Conservation (phyloP, 2,888 invertebrate species). For the Vanessa cardui region DNA sequence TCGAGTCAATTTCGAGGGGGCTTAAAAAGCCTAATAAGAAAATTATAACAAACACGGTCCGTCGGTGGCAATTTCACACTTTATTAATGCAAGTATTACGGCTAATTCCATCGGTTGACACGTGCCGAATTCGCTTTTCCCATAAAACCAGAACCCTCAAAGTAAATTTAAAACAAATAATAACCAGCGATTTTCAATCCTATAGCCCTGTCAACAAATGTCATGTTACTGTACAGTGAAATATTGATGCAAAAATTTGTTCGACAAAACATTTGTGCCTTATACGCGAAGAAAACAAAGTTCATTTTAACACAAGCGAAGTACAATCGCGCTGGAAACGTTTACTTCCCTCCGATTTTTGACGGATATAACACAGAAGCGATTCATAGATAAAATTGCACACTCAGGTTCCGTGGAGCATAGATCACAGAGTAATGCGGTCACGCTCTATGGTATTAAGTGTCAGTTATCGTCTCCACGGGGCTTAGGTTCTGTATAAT, state of each 20-base stretch:
- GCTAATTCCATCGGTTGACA: conserved; percentile 79
- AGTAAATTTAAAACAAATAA: conserved; percentile 44
- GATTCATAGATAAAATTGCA: conserved; percentile 70
- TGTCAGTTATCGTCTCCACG: conserved; percentile 81
- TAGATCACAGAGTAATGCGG: conserved; percentile 82
- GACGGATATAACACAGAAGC: conserved; percentile 56
- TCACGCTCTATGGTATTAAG: conserved; percentile 82
- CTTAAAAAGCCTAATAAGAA: conserved; percentile 71
- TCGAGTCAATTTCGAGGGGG: conserved; percentile 40
- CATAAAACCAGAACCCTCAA: conserved; percentile 70
- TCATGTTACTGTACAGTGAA: conserved; percentile 11
- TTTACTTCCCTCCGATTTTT: conserved; percentile 64
- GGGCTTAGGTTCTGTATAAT: conserved; percentile 71
- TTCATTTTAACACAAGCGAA: conserved; percentile 39
- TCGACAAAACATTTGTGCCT: conserved; percentile 26
- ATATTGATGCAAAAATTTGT: conserved; percentile 17
- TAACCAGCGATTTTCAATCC: conserved; percentile 52
- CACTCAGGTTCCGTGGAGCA: conserved; percentile 67
- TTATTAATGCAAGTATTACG: conserved; percentile 82
- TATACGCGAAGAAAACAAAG: conserved; percentile 48
- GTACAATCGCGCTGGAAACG: conserved; percentile 55
- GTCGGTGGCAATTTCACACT: conserved; percentile 82
- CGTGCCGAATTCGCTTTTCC: conserved; percentile 80
- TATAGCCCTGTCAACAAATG: conserved; percentile 40
- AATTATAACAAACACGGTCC: conserved; percentile 75